Percentiles rank a stretch among this genome's conserved stretches.
Evolutionary conservation across 2,113 vertebrate genomes (phyloP).

Genomic region (Corythoichthys intestinalis): DNA sequence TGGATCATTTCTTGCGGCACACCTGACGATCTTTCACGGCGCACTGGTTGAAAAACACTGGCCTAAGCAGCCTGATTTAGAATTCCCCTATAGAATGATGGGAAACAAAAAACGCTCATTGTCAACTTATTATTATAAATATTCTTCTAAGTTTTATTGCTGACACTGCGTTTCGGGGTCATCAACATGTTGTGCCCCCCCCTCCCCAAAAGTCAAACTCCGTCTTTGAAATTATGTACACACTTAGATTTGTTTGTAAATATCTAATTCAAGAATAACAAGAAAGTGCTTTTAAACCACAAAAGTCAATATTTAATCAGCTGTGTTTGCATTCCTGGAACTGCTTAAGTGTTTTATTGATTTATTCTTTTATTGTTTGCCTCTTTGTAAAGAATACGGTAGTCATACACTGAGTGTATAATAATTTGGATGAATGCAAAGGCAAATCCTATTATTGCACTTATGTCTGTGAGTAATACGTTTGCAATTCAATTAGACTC

Average conservation of each 20-base stretch:
- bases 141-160: no score
- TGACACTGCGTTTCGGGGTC: no score
- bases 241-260: neutral
- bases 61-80: no score
- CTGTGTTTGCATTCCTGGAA: neutral
- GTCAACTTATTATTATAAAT: no score
- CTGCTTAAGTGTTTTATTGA: neutral
- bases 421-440: slow-evolving; percentile 2
- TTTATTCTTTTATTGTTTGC: neutral
- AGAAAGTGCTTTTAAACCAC: neutral
- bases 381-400: neutral
- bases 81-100: no score
- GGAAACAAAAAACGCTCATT: no score
- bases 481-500: slow-evolving; percentile 1
- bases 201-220: no score
- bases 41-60: no score
- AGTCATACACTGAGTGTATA: neutral
- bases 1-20: no score
- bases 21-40: no score
- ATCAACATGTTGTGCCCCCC: no score
- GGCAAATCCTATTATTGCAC: slow-evolving; percentile 4
- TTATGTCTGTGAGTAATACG: neutral
- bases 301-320: slow-evolving; percentile 1
- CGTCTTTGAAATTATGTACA: no score
- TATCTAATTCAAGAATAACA: neutral